These are phyloP conservation scores for Lagocephalus sceleratus DNA, from an alignment of 2,797 vertebrate genomes.

Conservation along the genomic window DNA sequence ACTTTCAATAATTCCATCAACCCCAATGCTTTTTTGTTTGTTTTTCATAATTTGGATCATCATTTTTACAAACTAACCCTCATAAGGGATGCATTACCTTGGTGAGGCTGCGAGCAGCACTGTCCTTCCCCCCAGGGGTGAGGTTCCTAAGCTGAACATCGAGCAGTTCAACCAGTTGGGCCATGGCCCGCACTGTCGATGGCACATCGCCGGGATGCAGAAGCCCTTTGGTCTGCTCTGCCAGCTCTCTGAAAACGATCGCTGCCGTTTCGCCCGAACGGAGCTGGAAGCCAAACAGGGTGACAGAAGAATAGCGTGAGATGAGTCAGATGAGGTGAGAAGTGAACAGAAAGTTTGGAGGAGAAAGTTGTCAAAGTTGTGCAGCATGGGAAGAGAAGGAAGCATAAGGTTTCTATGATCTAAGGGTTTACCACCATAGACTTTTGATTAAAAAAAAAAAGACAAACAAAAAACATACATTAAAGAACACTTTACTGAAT, in stretches of 20 bases:
- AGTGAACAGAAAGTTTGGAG: constrained; percentile 9
- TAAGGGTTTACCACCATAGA: too few species aligned
- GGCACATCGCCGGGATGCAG: constrained; percentile 93
- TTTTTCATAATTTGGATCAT: not conserved
- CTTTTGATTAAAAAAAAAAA: too few species aligned
- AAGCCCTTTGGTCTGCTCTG: constrained; percentile 89
- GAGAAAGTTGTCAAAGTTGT: not conserved
- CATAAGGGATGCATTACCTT: constrained; percentile 79
- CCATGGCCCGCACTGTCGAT: constrained; percentile 93
- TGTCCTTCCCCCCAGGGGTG: constrained; percentile 95
- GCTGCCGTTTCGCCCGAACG: constrained; percentile 95
- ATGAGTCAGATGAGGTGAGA: constrained; percentile 19
- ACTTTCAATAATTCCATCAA: constrained; percentile 15
- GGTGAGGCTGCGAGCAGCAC: constrained; percentile 92
- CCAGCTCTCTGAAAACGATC: constrained; percentile 91
- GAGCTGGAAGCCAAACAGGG: constrained; percentile 73
- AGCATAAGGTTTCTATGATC: too few species aligned
- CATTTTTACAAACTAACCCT: not conserved
- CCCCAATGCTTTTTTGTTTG: constrained; percentile 6
- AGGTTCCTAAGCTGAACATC: constrained; percentile 94
- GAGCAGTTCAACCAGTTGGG: constrained; percentile 92
- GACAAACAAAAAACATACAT: not conserved
- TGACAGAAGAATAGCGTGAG: constrained; percentile 20
- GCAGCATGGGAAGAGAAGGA: not conserved
- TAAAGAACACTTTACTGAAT: not conserved